Conservation (phyloP, 1,140 invertebrate species). For the Saccostrea echinata region DNA sequence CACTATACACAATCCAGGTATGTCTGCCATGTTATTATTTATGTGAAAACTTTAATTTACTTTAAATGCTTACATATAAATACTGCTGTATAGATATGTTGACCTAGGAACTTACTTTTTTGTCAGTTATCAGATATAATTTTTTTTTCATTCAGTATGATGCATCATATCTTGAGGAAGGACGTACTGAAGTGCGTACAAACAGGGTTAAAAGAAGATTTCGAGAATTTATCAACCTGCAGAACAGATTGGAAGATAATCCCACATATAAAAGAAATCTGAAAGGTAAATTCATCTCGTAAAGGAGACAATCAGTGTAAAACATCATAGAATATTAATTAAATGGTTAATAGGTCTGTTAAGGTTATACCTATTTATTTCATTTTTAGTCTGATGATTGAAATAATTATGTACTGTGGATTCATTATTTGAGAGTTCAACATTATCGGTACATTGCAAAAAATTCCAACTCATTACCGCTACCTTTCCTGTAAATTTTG, state of each 20-base stretch:
- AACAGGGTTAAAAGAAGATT: slow-evolving; percentile 78
- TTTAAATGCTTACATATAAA: slow-evolving; percentile 6
- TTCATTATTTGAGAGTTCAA: too few species aligned
- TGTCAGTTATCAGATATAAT: background rate
- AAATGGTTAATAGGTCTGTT: too few species aligned
- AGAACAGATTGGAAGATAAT: slow-evolving; percentile 79
- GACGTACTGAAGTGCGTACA: background rate
- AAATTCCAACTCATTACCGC: too few species aligned
- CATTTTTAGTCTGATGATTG: too few species aligned
- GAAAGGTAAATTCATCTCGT: slow-evolving; percentile 67
- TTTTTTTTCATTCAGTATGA: background rate
- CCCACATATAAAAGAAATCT: slow-evolving; percentile 73
- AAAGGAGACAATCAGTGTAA: too few species aligned
- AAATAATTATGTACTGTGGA: too few species aligned
- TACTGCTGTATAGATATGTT: background rate
- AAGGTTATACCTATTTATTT: too few species aligned
- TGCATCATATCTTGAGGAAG: background rate
- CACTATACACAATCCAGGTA: slow-evolving; percentile 68
- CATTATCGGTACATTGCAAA: too few species aligned
- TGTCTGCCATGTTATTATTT: too few species aligned
- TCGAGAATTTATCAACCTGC: slow-evolving; percentile 81
- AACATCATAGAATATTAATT: too few species aligned
- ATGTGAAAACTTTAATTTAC: too few species aligned
- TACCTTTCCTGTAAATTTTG: too few species aligned
- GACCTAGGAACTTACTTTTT: background rate